Conservation (phyloP, 2,888 invertebrate species). For the Philopedon plagiatum region DNA sequence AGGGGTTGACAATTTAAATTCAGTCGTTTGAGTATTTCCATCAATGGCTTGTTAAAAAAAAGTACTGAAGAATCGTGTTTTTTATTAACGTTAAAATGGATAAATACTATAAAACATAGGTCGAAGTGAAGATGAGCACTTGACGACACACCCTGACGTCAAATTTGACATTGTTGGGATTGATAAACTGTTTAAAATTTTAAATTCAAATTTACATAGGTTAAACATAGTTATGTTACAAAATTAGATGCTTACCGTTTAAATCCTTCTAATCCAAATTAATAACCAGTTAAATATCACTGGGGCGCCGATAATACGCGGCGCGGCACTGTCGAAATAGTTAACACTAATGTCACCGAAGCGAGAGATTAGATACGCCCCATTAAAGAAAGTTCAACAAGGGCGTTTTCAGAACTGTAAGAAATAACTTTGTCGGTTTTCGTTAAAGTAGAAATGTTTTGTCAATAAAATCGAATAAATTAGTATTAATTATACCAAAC, state of each 20-base stretch:
- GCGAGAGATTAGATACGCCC: conserved; percentile 57
- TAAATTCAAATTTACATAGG: not conserved
- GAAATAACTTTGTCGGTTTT: conserved; percentile 13
- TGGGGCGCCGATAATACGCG: conserved; percentile 41
- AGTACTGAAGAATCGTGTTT: not conserved
- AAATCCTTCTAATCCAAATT: conserved; percentile 51
- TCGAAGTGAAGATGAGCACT: conserved; percentile 16
- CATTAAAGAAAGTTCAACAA: conserved; percentile 26
- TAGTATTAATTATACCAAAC: conserved; percentile 51
- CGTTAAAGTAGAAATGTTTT: not conserved
- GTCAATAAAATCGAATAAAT: conserved; percentile 28
- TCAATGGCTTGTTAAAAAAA: too few relatives aligned
- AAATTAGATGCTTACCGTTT: conserved; percentile 50
- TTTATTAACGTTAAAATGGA: not conserved
- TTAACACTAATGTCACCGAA: conserved; percentile 56
- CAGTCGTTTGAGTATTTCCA: too few relatives aligned
- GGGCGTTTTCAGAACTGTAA: not conserved
- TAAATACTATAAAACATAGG: not conserved
- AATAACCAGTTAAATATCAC: conserved; percentile 48
- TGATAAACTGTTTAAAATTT: not conserved
- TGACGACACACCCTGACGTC: conserved; percentile 54
- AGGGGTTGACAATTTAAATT: conserved; percentile 3
- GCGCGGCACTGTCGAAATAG: conserved; percentile 50
- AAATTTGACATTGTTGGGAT: conserved; percentile 36
- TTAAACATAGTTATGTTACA: conserved; percentile 11